phyloP scores from a whole-genome alignment of 1,140 invertebrate genomes.

The Mizuhopecten yessoensis region DNA sequence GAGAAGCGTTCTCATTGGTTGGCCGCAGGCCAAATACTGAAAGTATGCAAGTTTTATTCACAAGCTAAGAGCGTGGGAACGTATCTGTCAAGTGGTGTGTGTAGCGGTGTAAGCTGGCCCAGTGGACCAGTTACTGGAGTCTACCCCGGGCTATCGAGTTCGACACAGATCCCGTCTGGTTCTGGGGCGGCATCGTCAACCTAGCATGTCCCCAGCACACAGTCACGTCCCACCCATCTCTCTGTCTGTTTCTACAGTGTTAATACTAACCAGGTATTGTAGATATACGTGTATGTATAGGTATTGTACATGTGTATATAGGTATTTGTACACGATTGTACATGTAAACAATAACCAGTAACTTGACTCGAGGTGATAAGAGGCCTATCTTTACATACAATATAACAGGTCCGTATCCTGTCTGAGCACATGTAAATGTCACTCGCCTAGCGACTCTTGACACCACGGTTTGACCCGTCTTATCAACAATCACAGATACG shows the following conservation, averaged over 20 bases:
- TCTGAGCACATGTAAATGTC: slow-evolving; percentile 33
- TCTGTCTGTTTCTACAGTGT: neutral
- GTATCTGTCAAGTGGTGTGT: slow-evolving; percentile 48
- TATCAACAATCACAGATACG: neutral
- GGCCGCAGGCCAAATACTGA: slow-evolving; percentile 52
- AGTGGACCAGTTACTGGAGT: neutral
- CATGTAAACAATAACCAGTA: slow-evolving; percentile 10
- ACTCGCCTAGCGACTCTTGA: neutral
- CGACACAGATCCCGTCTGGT: slow-evolving; percentile 29
- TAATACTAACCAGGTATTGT: neutral
- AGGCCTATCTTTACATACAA: neutral
- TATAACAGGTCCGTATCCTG: neutral
- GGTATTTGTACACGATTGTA: slow-evolving; percentile 11
- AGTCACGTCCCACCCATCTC: neutral
- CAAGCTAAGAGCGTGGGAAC: slow-evolving; percentile 58
- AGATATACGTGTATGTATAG: neutral
- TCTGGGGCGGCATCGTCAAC: slow-evolving; percentile 24
- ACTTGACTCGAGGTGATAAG: slow-evolving; percentile 25
- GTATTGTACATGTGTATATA: slow-evolving; percentile 15
- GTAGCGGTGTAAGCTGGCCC: slow-evolving; percentile 8
- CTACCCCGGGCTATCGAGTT: slow-evolving; percentile 18
- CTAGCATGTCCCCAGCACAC: neutral
- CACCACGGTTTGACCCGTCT: neutral
- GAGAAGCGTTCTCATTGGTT: slow-evolving; percentile 49
- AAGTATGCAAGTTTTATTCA: slow-evolving; percentile 53